Conservation (phyloP, 2,797 vertebrate species). For the Australoheros facetus region DNA sequence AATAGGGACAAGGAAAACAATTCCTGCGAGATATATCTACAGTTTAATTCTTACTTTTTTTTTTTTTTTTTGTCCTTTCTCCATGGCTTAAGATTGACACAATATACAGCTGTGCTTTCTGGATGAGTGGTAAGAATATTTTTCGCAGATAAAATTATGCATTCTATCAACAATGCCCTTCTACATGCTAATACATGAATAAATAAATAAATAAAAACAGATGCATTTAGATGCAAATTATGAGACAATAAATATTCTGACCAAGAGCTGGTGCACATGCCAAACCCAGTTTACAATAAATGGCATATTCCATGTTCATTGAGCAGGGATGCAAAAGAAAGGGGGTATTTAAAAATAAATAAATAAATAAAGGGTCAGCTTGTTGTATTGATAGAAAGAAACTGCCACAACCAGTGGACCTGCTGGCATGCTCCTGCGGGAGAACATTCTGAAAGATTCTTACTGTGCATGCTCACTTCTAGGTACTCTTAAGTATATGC, state of each 20-base stretch:
- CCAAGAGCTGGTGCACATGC: neutral
- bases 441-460: neutral
- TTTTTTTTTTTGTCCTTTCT: conserved; percentile 30
- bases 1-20: conserved; percentile 31
- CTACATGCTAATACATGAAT: neutral
- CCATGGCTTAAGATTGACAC: conserved; percentile 20
- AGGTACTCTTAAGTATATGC: neutral
- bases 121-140: conserved; percentile 30
- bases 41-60: conserved; percentile 40
- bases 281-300: conserved; percentile 16
- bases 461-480: neutral
- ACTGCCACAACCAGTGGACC: neutral
- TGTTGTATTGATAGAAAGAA: neutral
- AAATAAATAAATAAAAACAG: neutral
- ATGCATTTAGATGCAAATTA: conserved; percentile 44
- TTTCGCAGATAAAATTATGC: conserved; percentile 40
- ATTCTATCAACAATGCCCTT: conserved; percentile 3
- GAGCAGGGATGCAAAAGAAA: neutral
- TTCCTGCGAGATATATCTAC: conserved; percentile 21
- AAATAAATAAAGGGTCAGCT: neutral
- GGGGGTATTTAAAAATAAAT: neutral
- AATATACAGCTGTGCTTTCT: conserved; percentile 45
- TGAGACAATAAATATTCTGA: conserved; percentile 16
- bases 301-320: neutral
- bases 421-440: neutral